These are phyloP conservation scores for Melieria omissa DNA, from an alignment of 2,888 invertebrate species.

Conservation along the genomic window DNA sequence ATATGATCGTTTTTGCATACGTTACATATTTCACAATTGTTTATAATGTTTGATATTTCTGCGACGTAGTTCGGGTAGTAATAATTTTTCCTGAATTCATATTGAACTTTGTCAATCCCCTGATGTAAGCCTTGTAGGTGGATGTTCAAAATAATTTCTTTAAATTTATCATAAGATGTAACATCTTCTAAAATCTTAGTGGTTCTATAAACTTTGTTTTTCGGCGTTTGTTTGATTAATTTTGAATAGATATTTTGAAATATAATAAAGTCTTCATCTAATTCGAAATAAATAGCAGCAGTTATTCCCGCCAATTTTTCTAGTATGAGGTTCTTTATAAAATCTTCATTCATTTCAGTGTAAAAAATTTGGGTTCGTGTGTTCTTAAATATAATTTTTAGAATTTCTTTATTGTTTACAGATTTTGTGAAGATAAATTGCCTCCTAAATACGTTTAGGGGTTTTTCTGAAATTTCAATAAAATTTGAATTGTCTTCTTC, in stretches of 20 bases:
- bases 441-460: too few relatives aligned
- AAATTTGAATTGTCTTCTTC: not conserved
- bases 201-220: constrained; percentile 1
- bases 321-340: not conserved
- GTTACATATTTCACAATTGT: constrained; percentile 39
- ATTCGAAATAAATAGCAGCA: not conserved
- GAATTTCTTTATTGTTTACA: not conserved
- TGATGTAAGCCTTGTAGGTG: constrained; percentile 31
- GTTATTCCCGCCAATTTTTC: too few relatives aligned
- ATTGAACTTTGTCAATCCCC: constrained; percentile 36
- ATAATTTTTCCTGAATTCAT: too few relatives aligned
- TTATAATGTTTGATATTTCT: constrained; percentile 38
- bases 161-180: constrained; percentile 1
- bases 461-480: too few relatives aligned
- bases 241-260: constrained; percentile 6
- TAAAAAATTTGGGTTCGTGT: too few relatives aligned
- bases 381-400: constrained; percentile 7
- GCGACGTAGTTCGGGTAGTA: constrained; percentile 26
- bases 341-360: not conserved
- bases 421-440: too few relatives aligned
- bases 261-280: not conserved
- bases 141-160: constrained; percentile 5
- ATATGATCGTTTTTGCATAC: constrained; percentile 39
- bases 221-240: not conserved
- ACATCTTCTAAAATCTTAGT: constrained; percentile 20